phyloP scores from a whole-genome alignment of 2,113 vertebrate genomes.

The Pluvianellus socialis region DNA sequence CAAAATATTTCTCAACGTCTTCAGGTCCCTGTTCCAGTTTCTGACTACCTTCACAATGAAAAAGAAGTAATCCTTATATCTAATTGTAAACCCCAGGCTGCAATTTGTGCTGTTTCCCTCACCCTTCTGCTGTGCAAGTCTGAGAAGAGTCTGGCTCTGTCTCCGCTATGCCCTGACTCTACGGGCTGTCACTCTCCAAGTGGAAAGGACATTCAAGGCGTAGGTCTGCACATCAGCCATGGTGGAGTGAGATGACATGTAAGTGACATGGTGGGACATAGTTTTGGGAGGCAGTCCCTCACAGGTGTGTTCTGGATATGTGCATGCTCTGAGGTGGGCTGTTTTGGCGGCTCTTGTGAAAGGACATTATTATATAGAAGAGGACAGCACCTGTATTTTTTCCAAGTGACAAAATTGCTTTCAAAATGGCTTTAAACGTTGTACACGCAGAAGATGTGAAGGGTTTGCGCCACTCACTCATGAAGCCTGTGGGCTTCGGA shows the following conservation, averaged over 20 bases:
- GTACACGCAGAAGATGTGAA: not conserved
- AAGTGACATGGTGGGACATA: fast-evolving
- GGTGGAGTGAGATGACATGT: not conserved
- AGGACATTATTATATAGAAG: not conserved
- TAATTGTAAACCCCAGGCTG: not conserved
- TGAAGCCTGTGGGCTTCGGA: not conserved
- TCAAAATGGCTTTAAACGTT: not conserved
- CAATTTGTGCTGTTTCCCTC: not conserved
- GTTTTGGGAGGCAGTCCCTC: not conserved
- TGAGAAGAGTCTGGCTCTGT: not conserved
- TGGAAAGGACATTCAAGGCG: not conserved
- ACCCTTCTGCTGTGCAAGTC: fast-evolving
- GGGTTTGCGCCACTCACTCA: not conserved
- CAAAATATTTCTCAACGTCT: not conserved
- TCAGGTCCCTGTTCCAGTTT: not conserved
- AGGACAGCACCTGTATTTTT: not conserved
- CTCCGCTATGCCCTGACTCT: fast-evolving
- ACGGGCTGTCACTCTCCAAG: not conserved
- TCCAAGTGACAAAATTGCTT: not conserved
- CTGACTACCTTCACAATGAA: not conserved
- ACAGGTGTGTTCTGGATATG: not conserved
- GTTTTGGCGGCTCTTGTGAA: not conserved
- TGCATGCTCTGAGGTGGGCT: not conserved
- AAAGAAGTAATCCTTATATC: not conserved
- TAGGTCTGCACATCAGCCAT: not conserved